Evolutionary conservation across 2,888 invertebrate genomes (phyloP), one percentile per base, ranked within the genome.

Genomic region (Branchipolynoe longqiensis): DNA sequence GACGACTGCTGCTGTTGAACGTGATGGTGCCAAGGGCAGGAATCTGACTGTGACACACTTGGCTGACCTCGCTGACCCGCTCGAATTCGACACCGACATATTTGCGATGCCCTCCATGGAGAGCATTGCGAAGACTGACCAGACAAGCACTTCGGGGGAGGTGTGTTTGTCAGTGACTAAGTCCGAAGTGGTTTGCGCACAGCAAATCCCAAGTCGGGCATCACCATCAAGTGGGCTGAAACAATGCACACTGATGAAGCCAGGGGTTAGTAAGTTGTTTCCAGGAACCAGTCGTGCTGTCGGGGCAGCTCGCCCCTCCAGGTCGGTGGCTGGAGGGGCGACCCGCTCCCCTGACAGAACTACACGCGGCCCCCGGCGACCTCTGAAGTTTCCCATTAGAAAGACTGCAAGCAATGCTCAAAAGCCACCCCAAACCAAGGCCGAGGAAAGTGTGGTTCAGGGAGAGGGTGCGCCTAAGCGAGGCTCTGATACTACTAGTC

Each of bases 1-100:
- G n/a, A n/a, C n/a, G n/a, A n/a, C n/a, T n/a, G n/a, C n/a, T n/a
- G n/a, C n/a, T n/a, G n/a, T n/a, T n/a, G n/a, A n/a, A n/a, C n/a
- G n/a, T n/a, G n/a, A n/a, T n/a, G 8, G 48, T 12, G 18, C 48
- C 48, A 48, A 48, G 48, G 64, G 33, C 4, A 69, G 69, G 2
- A 3, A 0, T 12, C 36, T 33, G 69, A n/a, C 36, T 8, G 69
- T 58, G 18, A 8, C 58, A 3, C 18, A 69, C 22, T 38, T 69
- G 69, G 69, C 69, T 69, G 69, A 18, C 78, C 78, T 54, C 28
- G 78, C 78, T 54, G 54, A 41, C 22, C 78, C 78, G 78, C 78
- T 78, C 78, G 78, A 78, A 25, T 41, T 78, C 12, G 78, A 69
- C 18, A 69, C 38, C 3, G 69, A 78, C 36, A 69, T 69, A 22